Percentiles rank a stretch among this genome's conserved stretches.
Conservation (phyloP, 2,888 invertebrate species). For the Melinaea menophilus region DNA sequence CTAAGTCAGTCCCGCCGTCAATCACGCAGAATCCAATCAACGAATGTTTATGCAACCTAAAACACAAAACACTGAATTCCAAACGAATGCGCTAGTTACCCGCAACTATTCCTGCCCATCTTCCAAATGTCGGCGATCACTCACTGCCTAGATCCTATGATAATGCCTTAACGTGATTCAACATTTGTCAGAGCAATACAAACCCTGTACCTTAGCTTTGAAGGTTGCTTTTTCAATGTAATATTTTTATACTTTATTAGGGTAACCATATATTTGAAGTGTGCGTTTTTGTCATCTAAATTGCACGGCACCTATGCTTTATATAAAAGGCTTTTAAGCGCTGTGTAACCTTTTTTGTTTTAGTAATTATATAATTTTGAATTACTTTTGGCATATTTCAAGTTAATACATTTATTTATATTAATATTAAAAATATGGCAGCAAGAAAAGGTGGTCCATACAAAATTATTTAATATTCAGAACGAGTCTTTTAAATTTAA, state of each 20-base stretch:
- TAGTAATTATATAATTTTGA: not conserved
- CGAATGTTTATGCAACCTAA: constrained; percentile 24
- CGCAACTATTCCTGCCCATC: constrained; percentile 41
- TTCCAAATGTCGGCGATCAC: constrained; percentile 43
- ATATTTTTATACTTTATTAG: constrained; percentile 15
- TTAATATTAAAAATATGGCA: too few species aligned
- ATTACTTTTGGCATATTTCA: too few species aligned
- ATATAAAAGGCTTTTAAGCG: constrained; percentile 25
- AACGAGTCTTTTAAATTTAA: too few species aligned
- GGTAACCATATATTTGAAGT: constrained; percentile 24
- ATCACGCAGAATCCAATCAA: constrained; percentile 20
- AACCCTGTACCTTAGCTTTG: not conserved
- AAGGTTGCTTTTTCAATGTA: constrained; percentile 10
- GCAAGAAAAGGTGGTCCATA: too few species aligned
- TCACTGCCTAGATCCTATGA: constrained; percentile 32
- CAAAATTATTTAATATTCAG: too few species aligned
- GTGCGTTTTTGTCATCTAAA: constrained; percentile 33
- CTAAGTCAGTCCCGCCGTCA: too few species aligned
- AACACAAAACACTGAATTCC: constrained; percentile 22
- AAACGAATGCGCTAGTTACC: constrained; percentile 31
- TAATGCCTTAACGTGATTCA: constrained; percentile 27
- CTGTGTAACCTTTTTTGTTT: constrained; percentile 8
- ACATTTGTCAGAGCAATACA: constrained; percentile 3
- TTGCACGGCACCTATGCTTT: constrained; percentile 30
- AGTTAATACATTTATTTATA: too few species aligned